Conservation (phyloP, 2,888 invertebrate species). For the Drosophila falleni region DNA sequence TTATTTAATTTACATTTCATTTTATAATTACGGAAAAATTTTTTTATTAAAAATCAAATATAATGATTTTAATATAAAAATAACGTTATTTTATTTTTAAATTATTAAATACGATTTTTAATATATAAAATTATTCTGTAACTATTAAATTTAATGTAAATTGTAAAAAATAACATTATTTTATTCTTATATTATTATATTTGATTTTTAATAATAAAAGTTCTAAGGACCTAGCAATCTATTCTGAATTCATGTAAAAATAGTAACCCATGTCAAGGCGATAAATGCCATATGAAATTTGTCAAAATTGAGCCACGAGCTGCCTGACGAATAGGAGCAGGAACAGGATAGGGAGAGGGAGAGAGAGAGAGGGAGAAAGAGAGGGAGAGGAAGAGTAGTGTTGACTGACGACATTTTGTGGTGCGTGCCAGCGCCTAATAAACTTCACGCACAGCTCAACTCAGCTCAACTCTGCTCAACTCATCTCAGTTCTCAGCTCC, state of each 20-base stretch:
- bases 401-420: conserved; percentile 41
- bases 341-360: background rate
- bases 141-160: no score
- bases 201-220: background rate
- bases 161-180: background rate
- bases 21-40: no score
- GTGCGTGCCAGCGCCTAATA: conserved; percentile 70
- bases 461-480: conserved; percentile 55
- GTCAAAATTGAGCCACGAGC: conserved; percentile 47
- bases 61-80: no score
- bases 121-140: no score
- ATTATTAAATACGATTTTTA: no score
- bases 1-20: no score
- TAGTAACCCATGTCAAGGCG: conserved; percentile 12
- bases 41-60: no score
- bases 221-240: no score
- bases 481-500: conserved; percentile 41
- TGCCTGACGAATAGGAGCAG: background rate
- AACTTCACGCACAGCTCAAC: conserved; percentile 64
- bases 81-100: no score
- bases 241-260: no score
- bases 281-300: conserved; percentile 32
- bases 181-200: background rate
- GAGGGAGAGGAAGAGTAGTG: background rate
- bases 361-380: background rate